These are phyloP conservation scores for Chaetodon auriga DNA, from an alignment of 2,113 vertebrate genomes.

Conservation along the genomic window DNA sequence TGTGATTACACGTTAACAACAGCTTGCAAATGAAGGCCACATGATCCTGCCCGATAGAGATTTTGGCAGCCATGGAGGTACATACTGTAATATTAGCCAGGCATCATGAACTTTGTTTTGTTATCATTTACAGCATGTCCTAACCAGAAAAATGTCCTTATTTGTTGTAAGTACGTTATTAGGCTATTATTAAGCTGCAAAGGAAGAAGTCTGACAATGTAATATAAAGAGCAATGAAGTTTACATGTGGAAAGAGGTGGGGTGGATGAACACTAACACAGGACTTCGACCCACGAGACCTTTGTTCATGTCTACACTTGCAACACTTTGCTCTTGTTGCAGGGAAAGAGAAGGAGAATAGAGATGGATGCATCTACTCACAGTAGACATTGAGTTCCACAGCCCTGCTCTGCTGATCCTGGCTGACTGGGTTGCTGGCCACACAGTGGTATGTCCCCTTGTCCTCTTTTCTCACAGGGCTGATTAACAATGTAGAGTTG, in stretches of 20 bases:
- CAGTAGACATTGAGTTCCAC: conserved; percentile 83
- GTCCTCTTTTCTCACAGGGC: conserved; percentile 83
- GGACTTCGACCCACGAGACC: no score
- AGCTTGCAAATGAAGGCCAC: neutral
- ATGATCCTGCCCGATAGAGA: neutral
- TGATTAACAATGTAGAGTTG: conserved; percentile 75
- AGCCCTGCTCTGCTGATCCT: conserved; percentile 45
- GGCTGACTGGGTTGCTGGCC: conserved; percentile 80
- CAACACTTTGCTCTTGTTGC: neutral
- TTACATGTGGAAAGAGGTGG: no score
- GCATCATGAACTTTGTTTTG: neutral
- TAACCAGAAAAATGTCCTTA: no score
- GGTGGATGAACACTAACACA: no score
- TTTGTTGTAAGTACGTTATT: no score
- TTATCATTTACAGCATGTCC: neutral
- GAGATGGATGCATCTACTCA: conserved; percentile 69
- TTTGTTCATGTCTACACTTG: neutral
- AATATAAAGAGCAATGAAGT: no score
- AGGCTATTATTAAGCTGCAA: no score
- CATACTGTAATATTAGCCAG: neutral
- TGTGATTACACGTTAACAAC: neutral
- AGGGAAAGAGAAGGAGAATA: neutral
- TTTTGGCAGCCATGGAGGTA: neutral
- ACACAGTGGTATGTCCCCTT: conserved; percentile 81
- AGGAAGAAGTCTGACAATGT: no score